Evolutionary conservation across 2,113 vertebrate genomes (phyloP), one percentile per base, ranked within the genome.

Genomic region (Oreotrochilus melanogaster): DNA sequence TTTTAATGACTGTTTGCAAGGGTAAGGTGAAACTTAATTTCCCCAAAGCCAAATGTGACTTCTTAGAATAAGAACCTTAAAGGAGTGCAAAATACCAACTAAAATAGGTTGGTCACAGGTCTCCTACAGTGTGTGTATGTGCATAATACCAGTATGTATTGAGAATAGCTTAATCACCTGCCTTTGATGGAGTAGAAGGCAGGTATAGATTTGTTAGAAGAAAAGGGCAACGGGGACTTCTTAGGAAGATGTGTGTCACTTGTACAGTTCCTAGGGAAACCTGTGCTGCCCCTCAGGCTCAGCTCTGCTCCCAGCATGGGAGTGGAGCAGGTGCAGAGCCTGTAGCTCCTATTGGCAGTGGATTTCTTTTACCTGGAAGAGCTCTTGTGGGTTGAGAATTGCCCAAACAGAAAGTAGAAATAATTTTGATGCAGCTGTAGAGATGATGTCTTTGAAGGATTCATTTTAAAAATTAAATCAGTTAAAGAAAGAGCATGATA

Each of bases 251-350:
- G 14, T 17, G 14, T 67, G 12, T 39, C 3, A 2, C 14, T 60
- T 65, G 21, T 22, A 16, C 21, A 45, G 62, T 51, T 10, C 16
- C 11, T 5, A 9, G 51, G 35, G n/a, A 69, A 84, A 43, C 15
- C 23, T 28, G 11, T 66, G 61, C 31, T 66, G 61, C 10, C 39
- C 25, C n/a, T 58, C 21, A 57, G 54, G 14, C 25, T 75, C 1
- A 0, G 12, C 18, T 39, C 12, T 66, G 21, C 21, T 72, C 35
- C 17, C 1, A 0, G 6, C 9, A 3, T 21, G 28, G 28, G 48
- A 86, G 31, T 18, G 18, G 31, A 86, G 18, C 11, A 4, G 28
- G 9, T 71, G 17, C 1, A 1, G 30, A 78, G 33, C 13, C 19
- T 56, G 0, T 14, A 27, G 23, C 48, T 78, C 22, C 65, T 67